A percentile compares a stretch with the other conserved stretches of the same genome.
phyloP scores from a whole-genome alignment of 2,113 vertebrate species.

The Corapipo altera region DNA sequence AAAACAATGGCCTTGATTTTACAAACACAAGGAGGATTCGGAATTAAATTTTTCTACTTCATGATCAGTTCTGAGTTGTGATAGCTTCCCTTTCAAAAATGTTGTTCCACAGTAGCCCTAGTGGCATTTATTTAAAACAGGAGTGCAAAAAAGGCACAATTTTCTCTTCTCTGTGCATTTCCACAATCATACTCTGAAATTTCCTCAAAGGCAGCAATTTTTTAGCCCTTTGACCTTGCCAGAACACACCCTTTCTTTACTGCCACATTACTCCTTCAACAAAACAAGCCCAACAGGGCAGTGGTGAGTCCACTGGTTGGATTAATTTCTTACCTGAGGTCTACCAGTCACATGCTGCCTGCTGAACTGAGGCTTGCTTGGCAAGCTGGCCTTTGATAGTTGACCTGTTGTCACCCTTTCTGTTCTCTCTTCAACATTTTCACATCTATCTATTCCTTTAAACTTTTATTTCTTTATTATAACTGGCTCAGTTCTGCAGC shows the following conservation, averaged over 20 bases:
- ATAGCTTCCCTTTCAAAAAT: neutral
- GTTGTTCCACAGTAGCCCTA: neutral
- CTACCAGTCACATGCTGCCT: neutral
- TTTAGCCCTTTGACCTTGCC: neutral
- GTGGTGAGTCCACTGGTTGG: neutral
- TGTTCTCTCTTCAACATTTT: neutral
- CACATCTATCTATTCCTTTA: neutral
- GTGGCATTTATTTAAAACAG: neutral
- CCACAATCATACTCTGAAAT: neutral
- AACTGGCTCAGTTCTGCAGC: neutral
- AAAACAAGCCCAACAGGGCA: accelerated
- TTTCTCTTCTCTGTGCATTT: neutral
- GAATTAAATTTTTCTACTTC: neutral
- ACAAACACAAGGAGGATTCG: neutral
- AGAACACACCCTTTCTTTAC: neutral
- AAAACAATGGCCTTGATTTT: neutral
- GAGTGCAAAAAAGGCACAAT: neutral
- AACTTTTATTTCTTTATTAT: neutral
- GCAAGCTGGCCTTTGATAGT: neutral
- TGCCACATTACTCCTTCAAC: neutral
- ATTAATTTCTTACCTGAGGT: neutral
- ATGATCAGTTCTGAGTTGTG: neutral
- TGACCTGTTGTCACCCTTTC: neutral
- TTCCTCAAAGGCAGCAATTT: neutral
- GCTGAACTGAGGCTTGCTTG: neutral